Conservation (phyloP, 2,113 vertebrate genomes). For the Toxotes chatareus region DNA sequence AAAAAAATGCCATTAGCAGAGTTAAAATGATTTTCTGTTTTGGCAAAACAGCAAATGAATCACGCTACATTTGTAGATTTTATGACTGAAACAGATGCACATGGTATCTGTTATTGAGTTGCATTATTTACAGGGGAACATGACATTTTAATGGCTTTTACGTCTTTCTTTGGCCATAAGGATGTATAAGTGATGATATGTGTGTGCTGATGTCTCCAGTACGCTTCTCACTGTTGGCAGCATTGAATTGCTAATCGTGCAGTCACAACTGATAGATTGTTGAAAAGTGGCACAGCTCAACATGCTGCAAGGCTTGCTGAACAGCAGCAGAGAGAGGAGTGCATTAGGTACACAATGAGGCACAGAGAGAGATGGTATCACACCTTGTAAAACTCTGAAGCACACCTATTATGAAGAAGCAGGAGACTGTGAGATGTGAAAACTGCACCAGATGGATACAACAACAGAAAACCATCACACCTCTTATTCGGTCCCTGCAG, state of each 20-base stretch:
- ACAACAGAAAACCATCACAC: conserved; percentile 68
- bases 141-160: conserved; percentile 23
- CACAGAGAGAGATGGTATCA: conserved; percentile 53
- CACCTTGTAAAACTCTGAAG: conserved; percentile 64
- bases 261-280: background rate
- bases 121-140: conserved; percentile 38
- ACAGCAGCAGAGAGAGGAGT: conserved; percentile 17
- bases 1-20: conserved; percentile 72
- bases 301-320: conserved; percentile 18
- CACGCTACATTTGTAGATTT: conserved; percentile 50
- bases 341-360: conserved; percentile 45
- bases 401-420: conserved; percentile 70
- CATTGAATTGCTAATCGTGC: background rate
- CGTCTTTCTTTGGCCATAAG: conserved; percentile 1
- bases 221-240: background rate
- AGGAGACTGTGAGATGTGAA: conserved; percentile 68
- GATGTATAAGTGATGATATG: background rate
- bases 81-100: conserved; percentile 54
- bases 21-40: conserved; percentile 63
- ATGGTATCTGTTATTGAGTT: conserved; percentile 22
- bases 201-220: background rate
- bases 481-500: conserved; percentile 61
- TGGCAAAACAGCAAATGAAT: conserved; percentile 65
- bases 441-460: conserved; percentile 69
- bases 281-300: conserved; percentile 5